Conservation (phyloP, 2,113 vertebrate genomes). For the Bostrychus sinensis region DNA sequence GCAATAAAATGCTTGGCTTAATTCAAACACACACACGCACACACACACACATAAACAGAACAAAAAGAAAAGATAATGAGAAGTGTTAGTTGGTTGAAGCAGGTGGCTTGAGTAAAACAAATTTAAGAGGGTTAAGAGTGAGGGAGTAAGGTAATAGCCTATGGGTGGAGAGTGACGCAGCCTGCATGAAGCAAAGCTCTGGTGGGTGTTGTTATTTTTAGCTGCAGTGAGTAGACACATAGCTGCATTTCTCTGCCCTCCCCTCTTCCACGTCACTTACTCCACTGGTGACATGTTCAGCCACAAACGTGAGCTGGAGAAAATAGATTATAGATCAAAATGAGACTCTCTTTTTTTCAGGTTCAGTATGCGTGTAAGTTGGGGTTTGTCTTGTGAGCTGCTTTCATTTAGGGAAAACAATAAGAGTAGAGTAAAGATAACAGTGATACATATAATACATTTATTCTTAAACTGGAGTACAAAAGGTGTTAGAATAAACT, state of each 20-base stretch:
- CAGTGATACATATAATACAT: no score
- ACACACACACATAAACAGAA: no score
- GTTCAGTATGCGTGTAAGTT: conserved; percentile 1
- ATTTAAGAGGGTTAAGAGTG: conserved; percentile 19
- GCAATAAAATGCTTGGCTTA: background rate
- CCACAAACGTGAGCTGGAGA: background rate
- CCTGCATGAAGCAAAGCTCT: conserved; percentile 51
- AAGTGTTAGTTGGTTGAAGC: background rate
- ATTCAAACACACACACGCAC: background rate
- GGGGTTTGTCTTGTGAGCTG: conserved; percentile 10
- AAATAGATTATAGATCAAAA: conserved; percentile 6
- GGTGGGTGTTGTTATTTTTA: conserved; percentile 71
- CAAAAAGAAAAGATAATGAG: background rate
- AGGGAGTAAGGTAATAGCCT: conserved; percentile 14
- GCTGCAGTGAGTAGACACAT: conserved; percentile 51
- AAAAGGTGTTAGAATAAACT: no score
- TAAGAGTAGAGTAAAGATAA: no score
- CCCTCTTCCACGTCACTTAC: conserved; percentile 56
- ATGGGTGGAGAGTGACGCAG: conserved; percentile 60
- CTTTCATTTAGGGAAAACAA: background rate
- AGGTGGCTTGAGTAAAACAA: conserved; percentile 7
- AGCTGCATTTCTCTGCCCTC: conserved; percentile 49
- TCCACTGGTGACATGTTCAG: conserved; percentile 60
- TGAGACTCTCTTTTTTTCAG: conserved; percentile 9
- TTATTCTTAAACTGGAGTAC: no score